Conservation (phyloP, 2,797 vertebrate genomes). For the Pseudocheirus occidentalis region DNA sequence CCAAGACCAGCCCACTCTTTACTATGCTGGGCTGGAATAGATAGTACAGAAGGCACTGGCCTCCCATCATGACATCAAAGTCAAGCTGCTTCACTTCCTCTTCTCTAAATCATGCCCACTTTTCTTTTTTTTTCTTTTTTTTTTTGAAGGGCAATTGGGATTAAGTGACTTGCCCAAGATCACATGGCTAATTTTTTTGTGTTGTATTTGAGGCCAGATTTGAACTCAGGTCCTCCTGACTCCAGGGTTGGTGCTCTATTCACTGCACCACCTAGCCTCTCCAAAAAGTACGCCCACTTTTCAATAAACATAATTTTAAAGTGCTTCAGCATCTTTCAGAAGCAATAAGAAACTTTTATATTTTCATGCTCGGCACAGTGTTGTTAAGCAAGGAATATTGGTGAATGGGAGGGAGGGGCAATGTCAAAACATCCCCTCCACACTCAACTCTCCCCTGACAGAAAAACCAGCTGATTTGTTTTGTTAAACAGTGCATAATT, state of each 20-base stretch:
- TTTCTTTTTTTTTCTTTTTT: no score
- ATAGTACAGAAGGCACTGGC: not conserved
- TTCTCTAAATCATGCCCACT: slow-evolving; percentile 23
- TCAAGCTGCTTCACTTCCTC: slow-evolving; percentile 42
- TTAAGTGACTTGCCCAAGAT: no score
- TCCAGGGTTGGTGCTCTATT: no score
- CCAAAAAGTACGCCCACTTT: not conserved
- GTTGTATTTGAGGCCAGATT: no score
- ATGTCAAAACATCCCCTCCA: slow-evolving; percentile 64
- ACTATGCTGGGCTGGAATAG: not conserved
- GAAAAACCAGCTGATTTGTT: slow-evolving; percentile 81
- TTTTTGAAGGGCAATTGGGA: no score
- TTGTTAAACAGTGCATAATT: slow-evolving; percentile 84
- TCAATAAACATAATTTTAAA: slow-evolving; percentile 68
- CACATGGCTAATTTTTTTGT: no score
- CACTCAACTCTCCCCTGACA: slow-evolving; percentile 70
- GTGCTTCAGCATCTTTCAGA: slow-evolving; percentile 61
- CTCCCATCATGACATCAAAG: slow-evolving; percentile 9
- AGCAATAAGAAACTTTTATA: slow-evolving; percentile 57
- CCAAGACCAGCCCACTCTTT: not conserved
- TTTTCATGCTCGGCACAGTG: slow-evolving; percentile 74
- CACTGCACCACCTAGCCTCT: no score
- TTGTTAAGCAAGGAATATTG: slow-evolving; percentile 50
- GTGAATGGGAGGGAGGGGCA: slow-evolving; percentile 46
- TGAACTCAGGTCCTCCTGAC: no score